Evolutionary conservation across 2,113 vertebrate species (phyloP).

Genomic region (Stictonetta naevosa): DNA sequence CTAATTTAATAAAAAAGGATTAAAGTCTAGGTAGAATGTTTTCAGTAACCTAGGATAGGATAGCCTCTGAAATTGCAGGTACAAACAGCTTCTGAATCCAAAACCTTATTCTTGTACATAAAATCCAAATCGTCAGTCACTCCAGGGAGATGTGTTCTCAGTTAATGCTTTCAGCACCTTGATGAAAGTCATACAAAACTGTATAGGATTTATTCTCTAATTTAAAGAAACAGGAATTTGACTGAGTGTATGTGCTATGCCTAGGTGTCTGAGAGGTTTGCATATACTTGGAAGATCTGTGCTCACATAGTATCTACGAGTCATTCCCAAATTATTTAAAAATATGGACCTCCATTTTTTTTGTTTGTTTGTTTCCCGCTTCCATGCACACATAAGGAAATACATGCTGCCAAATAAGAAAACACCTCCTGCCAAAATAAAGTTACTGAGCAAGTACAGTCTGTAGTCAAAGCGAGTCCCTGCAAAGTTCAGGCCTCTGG

Average conservation of each 20-base stretch:
- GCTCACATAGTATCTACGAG: background rate
- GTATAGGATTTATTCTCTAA: background rate
- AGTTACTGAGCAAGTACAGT: background rate
- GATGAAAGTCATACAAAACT: background rate
- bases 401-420: background rate
- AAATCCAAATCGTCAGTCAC: background rate
- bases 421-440: background rate
- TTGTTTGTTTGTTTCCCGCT: background rate
- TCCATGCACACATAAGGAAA: background rate
- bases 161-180: background rate
- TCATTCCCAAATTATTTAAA: background rate
- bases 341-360: background rate
- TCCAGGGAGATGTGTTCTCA: background rate
- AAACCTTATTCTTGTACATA: background rate
- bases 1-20: background rate
- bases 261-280: background rate
- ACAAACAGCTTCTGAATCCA: too few species aligned
- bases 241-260: background rate
- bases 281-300: background rate
- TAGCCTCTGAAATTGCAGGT: background rate
- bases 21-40: background rate
- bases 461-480: background rate
- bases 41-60: fast-evolving
- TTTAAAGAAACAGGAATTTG: background rate
- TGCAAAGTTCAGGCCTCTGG: background rate